A percentile compares a stretch with the other conserved stretches of the same genome.
These are phyloP conservation scores for Cerastis leucographa DNA, from an alignment of 2,888 invertebrate species.

Conservation along the genomic window DNA sequence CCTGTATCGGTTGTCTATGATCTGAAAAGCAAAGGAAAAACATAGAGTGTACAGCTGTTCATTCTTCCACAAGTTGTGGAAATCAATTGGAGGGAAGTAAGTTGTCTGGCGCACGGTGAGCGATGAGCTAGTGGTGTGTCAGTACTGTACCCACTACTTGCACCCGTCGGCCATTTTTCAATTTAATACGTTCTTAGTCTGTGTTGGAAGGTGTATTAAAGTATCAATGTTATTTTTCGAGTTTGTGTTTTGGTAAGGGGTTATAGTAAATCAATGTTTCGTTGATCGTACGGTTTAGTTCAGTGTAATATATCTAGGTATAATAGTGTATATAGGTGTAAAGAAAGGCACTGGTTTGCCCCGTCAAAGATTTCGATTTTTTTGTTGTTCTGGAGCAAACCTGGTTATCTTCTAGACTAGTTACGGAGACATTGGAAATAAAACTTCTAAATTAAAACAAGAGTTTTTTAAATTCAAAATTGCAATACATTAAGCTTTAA, in stretches of 20 bases:
- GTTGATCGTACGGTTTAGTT: too few species aligned
- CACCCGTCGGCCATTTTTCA: constrained; percentile 32
- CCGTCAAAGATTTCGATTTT: too few species aligned
- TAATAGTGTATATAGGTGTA: too few species aligned
- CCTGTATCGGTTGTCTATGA: constrained; percentile 11
- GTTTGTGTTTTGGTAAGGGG: background rate
- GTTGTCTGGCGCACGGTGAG: constrained; percentile 52
- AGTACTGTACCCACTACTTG: constrained; percentile 18
- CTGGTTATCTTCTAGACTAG: too few species aligned
- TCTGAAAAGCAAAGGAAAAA: constrained; percentile 28
- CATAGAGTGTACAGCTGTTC: constrained; percentile 29
- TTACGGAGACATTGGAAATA: too few species aligned
- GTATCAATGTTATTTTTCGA: background rate
- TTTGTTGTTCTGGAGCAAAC: too few species aligned
- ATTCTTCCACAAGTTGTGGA: constrained; percentile 40
- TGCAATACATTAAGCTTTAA: too few species aligned
- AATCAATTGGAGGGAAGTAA: constrained; percentile 56
- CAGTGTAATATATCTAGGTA: background rate
- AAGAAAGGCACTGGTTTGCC: too few species aligned
- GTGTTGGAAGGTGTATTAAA: background rate
- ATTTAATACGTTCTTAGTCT: constrained; percentile 19
- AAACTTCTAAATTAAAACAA: too few species aligned
- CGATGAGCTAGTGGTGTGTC: constrained; percentile 36
- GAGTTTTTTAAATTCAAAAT: too few species aligned
- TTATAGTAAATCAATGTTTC: background rate